phyloP scores from a whole-genome alignment of 1,140 invertebrate genomes.

The Leptinotarsa texana region DNA sequence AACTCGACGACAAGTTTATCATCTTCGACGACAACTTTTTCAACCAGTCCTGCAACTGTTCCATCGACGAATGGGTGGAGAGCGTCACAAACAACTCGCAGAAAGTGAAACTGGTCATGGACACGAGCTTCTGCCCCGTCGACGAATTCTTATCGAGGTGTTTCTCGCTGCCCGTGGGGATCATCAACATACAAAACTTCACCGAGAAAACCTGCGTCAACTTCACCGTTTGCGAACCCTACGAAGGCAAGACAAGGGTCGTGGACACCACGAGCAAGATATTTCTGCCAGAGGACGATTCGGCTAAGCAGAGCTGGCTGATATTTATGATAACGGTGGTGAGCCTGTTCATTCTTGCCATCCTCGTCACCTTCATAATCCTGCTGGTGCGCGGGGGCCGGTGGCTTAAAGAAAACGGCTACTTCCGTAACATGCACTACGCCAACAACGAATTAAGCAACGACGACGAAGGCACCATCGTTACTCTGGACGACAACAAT shows the following conservation, averaged over 20 bases:
- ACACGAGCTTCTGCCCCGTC: constrained; percentile 67
- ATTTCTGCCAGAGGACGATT: constrained; percentile 38
- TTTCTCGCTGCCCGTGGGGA: constrained; percentile 66
- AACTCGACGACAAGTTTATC: constrained; percentile 59
- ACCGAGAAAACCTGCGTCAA: constrained; percentile 63
- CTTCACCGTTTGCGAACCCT: constrained; percentile 57
- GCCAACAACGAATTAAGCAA: constrained; percentile 43
- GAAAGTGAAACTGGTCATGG: constrained; percentile 56
- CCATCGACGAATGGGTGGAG: constrained; percentile 62
- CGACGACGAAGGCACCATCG: constrained; percentile 57
- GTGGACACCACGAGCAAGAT: constrained; percentile 55
- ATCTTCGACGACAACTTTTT: constrained; percentile 67
- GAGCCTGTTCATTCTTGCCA: constrained; percentile 58
- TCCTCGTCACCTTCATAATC: constrained; percentile 58
- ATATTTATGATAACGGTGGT: constrained; percentile 48
- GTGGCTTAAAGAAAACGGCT: constrained; percentile 62
- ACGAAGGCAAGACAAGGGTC: constrained; percentile 53
- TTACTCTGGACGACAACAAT: constrained; percentile 56
- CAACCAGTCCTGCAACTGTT: constrained; percentile 65
- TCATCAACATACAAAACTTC: constrained; percentile 67
- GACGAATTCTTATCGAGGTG: constrained; percentile 64
- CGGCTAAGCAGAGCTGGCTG: constrained; percentile 36
- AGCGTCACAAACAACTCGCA: constrained; percentile 56
- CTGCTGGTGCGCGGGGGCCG: constrained; percentile 59
- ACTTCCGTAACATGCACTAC: constrained; percentile 52